phyloP scores from a whole-genome alignment of 2,113 vertebrate genomes.

The Albula glossodonta region DNA sequence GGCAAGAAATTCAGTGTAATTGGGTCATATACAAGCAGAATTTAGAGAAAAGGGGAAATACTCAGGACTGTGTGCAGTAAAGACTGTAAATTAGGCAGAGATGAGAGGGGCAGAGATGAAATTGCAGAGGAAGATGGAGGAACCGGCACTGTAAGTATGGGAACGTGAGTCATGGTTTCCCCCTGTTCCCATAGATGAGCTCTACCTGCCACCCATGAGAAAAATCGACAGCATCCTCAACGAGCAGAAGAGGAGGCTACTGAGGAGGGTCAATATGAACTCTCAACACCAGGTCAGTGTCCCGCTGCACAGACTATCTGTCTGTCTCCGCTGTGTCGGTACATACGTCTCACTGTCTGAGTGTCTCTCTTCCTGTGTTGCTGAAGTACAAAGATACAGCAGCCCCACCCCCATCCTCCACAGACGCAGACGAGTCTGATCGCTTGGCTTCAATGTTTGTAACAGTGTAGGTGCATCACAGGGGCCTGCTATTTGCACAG shows the following conservation, averaged over 20 bases:
- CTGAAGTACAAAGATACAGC: too few species aligned
- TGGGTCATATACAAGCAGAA: too few species aligned
- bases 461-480: too few species aligned
- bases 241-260: constrained; percentile 79
- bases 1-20: too few species aligned
- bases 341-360: too few species aligned
- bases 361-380: too few species aligned
- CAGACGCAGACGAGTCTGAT: too few species aligned
- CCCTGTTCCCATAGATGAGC: constrained; percentile 64
- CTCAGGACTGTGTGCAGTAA: too few species aligned
- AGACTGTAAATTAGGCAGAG: neutral
- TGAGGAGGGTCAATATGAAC: constrained; percentile 75
- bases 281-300: constrained; percentile 71
- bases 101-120: neutral
- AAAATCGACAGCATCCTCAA: constrained; percentile 82
- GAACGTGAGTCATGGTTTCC: neutral
- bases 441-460: too few species aligned
- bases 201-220: constrained; percentile 83
- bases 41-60: too few species aligned
- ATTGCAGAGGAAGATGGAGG: neutral
- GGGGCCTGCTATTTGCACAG: too few species aligned
- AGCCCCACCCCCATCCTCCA: too few species aligned
- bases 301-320: neutral
- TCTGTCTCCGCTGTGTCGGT: neutral
- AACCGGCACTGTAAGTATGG: neutral